A percentile compares a stretch with the other conserved stretches of the same genome.
Evolutionary conservation across 1,140 invertebrate species (phyloP).

Genomic region (Hypsibius dujardini): DNA sequence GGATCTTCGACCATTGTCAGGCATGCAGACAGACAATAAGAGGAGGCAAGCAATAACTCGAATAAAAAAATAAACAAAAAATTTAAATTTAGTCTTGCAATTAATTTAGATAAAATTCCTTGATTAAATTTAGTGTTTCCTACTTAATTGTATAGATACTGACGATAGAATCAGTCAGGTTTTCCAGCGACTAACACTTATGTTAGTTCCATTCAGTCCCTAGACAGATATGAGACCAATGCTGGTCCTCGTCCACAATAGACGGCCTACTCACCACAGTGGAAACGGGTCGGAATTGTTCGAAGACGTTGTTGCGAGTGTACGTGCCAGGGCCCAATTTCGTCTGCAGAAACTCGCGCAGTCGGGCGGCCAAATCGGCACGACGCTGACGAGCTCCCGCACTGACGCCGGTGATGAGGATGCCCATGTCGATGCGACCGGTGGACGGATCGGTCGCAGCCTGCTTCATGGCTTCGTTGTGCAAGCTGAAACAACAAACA

Average conservation of each 20-base stretch:
- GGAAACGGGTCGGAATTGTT: slow-evolving; percentile 60
- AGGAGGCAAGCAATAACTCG: no score
- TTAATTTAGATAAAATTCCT: no score
- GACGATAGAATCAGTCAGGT: no score
- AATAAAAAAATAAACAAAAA: not conserved
- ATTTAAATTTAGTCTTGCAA: no score
- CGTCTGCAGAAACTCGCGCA: slow-evolving; percentile 47
- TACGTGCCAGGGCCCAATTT: slow-evolving; percentile 56
- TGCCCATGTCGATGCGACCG: slow-evolving; percentile 85
- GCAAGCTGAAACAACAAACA: slow-evolving; percentile 44
- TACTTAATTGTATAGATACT: no score
- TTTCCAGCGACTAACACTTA: no score
- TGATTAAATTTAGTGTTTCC: no score
- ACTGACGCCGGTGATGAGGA: slow-evolving; percentile 82
- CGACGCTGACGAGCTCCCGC: slow-evolving; percentile 55
- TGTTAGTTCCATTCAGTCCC: no score
- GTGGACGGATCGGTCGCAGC: slow-evolving; percentile 86
- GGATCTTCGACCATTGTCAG: no score
- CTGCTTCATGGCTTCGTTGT: slow-evolving; percentile 89
- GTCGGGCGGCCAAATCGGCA: slow-evolving; percentile 49
- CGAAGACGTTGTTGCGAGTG: slow-evolving; percentile 57
- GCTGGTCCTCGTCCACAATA: no score
- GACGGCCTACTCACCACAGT: slow-evolving; percentile 51
- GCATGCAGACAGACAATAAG: no score
- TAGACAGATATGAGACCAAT: no score